Evolutionary conservation across 2,113 vertebrate genomes (phyloP).

Genomic region (Megatriorchis doriae): DNA sequence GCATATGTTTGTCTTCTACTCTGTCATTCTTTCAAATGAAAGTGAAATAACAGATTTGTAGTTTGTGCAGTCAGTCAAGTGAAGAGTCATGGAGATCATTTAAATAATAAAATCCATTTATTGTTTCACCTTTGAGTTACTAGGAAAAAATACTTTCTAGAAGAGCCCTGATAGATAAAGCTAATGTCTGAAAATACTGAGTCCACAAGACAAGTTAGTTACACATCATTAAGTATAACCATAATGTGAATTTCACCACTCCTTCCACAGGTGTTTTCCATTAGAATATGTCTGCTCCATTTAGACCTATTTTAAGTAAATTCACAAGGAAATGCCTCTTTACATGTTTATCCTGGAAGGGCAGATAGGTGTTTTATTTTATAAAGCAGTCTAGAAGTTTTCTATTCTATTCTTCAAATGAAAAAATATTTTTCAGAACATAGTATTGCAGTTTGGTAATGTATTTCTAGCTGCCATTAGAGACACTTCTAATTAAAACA

Average conservation of each 20-base stretch:
- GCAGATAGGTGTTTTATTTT: conserved; percentile 8
- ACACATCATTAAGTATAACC: not conserved
- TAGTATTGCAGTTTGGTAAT: conserved; percentile 8
- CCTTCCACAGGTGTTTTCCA: conserved; percentile 37
- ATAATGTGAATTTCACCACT: conserved; percentile 1
- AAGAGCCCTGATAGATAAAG: not conserved
- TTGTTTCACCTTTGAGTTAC: not conserved
- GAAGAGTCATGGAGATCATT: not conserved
- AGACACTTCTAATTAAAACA: not conserved
- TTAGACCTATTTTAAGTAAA: conserved; percentile 50
- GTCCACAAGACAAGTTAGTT: not conserved
- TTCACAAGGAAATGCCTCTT: conserved; percentile 47
- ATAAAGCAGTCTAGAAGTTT: conserved; percentile 2
- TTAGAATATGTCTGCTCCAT: conserved; percentile 39
- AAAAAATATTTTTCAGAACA: conserved; percentile 34
- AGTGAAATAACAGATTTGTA: not conserved
- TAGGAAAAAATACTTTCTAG: not conserved
- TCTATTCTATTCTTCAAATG: conserved; percentile 18
- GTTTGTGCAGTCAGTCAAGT: not conserved
- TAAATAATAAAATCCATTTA: not conserved
- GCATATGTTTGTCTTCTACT: not conserved
- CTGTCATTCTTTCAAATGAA: not conserved
- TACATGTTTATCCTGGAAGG: conserved; percentile 38
- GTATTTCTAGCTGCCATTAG: not conserved
- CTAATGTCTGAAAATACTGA: not conserved